These are phyloP conservation scores for Calcarius ornatus DNA, from an alignment of 2,113 vertebrate genomes.

Conservation along the genomic window DNA sequence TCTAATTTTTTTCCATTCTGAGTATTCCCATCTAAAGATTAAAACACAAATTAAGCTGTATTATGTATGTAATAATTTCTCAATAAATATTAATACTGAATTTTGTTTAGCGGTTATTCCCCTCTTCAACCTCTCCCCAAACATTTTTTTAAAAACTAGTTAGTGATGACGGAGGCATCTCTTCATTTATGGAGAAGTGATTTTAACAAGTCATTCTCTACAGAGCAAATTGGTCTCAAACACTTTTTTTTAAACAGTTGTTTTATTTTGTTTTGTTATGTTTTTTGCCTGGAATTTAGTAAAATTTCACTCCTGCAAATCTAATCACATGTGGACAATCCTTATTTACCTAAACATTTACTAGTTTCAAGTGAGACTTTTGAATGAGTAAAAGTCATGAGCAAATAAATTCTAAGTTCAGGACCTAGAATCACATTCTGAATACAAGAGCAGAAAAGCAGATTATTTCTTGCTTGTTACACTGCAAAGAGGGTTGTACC, in stretches of 20 bases:
- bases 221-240: neutral
- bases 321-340: neutral
- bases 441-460: neutral
- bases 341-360: neutral
- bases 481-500: fast-evolving
- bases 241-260: neutral
- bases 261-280: neutral
- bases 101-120: neutral
- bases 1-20: neutral
- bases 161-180: neutral
- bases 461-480: neutral
- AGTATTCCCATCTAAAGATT: neutral
- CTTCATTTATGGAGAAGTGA: neutral
- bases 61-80: neutral
- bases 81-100: neutral
- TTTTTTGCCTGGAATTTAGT: neutral
- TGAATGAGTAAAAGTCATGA: neutral
- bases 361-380: neutral
- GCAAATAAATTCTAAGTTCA: neutral
- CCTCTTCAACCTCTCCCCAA: neutral
- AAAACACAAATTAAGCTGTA: neutral
- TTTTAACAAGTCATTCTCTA: neutral
- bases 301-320: neutral
- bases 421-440: neutral
- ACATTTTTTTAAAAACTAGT: fast-evolving